Conservation (phyloP, 2,888 invertebrate genomes). For the Ptychoptera albimana region DNA sequence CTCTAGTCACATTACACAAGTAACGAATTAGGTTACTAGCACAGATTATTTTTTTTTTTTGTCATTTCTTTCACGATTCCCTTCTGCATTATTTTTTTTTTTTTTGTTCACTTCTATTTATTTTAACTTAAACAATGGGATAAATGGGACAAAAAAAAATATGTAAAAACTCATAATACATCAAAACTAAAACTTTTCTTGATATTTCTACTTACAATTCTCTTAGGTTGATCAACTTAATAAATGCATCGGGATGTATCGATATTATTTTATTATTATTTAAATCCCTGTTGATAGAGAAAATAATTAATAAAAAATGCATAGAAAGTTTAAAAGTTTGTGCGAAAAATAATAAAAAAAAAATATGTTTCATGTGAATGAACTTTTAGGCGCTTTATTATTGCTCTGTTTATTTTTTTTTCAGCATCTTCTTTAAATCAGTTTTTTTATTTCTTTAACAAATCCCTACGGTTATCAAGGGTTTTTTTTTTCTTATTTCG, state of each 20-base stretch:
- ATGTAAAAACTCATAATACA: conserved; percentile 1
- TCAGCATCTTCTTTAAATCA: too few species aligned
- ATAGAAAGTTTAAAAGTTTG: not conserved
- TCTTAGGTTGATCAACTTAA: conserved; percentile 25
- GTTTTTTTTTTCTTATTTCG: too few species aligned
- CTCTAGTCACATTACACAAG: too few species aligned
- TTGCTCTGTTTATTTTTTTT: too few species aligned
- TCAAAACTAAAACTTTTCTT: not conserved
- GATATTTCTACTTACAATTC: conserved; percentile 34
- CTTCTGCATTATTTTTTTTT: too few species aligned
- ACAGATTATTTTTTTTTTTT: too few species aligned
- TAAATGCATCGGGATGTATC: conserved; percentile 32
- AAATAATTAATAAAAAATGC: not conserved
- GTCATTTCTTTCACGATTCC: too few species aligned
- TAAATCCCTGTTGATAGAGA: conserved; percentile 19
- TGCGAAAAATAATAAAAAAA: not conserved
- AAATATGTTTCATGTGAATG: not conserved
- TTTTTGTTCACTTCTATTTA: too few species aligned
- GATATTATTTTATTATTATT: conserved; percentile 28
- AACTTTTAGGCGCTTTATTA: too few species aligned
- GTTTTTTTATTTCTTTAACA: too few species aligned
- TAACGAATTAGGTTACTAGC: too few species aligned
- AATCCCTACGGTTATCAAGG: too few species aligned
- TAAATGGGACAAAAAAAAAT: not conserved
- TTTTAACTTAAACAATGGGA: not conserved